Evolutionary conservation across 2,113 vertebrate species (phyloP).

Genomic region (Gallinago jamesoni): DNA sequence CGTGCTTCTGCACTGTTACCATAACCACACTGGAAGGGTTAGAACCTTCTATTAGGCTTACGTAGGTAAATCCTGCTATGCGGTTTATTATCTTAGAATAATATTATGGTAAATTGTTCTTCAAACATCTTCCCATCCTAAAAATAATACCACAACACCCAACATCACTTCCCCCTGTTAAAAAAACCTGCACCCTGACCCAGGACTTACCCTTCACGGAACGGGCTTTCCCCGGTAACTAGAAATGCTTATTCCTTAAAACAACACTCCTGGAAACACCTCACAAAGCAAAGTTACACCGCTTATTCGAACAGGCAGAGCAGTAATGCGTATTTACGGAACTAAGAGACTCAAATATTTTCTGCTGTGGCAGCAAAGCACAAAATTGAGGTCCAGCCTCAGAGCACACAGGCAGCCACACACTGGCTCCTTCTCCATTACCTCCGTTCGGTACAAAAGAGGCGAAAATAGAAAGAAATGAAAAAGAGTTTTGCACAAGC

Average conservation of each 20-base stretch:
- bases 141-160: neutral
- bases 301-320: neutral
- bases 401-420: neutral
- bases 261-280: neutral
- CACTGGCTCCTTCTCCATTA: neutral
- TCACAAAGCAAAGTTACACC: neutral
- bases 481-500: neutral
- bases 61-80: neutral
- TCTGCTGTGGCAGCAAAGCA: neutral
- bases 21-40: neutral
- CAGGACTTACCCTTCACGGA: neutral
- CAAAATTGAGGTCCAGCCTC: neutral
- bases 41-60: neutral
- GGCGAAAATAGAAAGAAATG: neutral
- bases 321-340: neutral
- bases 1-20: neutral
- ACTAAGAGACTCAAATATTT: neutral
- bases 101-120: neutral
- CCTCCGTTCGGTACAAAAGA: neutral
- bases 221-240: neutral
- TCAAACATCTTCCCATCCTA: neutral
- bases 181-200: neutral
- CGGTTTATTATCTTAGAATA: neutral
- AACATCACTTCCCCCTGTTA: neutral
- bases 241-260: neutral